phyloP scores from a whole-genome alignment of 2,888 invertebrate genomes.

The Dromius quadrimaculatus region DNA sequence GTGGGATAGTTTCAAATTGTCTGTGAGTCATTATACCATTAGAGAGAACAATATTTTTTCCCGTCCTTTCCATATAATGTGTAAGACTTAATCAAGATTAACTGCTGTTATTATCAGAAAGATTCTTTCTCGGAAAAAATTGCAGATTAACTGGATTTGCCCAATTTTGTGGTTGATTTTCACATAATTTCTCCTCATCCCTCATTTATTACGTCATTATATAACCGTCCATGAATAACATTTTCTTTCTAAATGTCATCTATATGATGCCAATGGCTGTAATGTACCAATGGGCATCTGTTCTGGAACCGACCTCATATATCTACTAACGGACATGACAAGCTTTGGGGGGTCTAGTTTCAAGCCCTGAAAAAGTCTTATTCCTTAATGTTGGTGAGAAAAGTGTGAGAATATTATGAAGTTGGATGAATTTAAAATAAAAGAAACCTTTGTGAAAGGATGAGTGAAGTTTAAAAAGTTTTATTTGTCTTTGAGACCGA shows the following conservation, averaged over 20 bases:
- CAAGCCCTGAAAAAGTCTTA: too few relatives aligned
- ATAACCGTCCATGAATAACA: background rate
- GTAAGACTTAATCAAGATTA: background rate
- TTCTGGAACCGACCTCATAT: too few relatives aligned
- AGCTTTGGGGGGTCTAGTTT: too few relatives aligned
- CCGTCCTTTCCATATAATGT: background rate
- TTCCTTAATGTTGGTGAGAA: too few relatives aligned
- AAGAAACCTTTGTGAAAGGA: slow-evolving; percentile 15
- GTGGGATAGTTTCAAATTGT: slow-evolving; percentile 1
- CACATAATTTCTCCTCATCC: too few relatives aligned
- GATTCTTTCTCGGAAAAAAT: too few relatives aligned
- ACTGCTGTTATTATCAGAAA: too few relatives aligned
- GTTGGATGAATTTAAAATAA: slow-evolving; percentile 24
- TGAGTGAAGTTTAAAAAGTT: slow-evolving; percentile 45
- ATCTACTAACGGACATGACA: too few relatives aligned
- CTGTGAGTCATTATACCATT: slow-evolving; percentile 8
- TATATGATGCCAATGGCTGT: too few relatives aligned
- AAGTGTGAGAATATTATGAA: slow-evolving; percentile 21
- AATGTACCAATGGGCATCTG: too few relatives aligned
- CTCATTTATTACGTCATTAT: background rate
- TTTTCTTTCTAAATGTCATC: background rate
- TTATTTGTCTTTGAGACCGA: slow-evolving; percentile 49
- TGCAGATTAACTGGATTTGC: too few relatives aligned
- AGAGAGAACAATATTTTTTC: too few relatives aligned
- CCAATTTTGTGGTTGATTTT: background rate